Conservation (phyloP, 1,140 invertebrate genomes). For the Telenomus remus region DNA sequence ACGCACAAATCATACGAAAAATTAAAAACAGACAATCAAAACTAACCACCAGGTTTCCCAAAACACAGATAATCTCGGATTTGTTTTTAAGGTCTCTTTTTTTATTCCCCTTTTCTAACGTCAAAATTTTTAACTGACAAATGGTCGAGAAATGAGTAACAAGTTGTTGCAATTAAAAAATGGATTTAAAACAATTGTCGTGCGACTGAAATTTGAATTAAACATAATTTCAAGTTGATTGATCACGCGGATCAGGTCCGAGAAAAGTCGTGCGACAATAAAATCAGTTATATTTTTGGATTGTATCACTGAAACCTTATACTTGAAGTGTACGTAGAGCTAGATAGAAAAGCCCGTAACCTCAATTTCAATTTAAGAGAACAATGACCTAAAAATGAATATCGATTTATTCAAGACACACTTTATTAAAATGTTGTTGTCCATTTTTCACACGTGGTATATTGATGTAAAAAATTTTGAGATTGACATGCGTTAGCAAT, state of each 20-base stretch:
- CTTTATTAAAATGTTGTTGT: slow-evolving; percentile 40
- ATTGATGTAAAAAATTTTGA: too few relatives aligned
- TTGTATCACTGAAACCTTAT: slow-evolving; percentile 46
- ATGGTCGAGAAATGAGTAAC: too few relatives aligned
- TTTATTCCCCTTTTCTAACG: too few relatives aligned
- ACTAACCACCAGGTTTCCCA: not conserved
- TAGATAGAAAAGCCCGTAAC: slow-evolving; percentile 50
- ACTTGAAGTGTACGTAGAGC: slow-evolving; percentile 30
- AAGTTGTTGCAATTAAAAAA: too few relatives aligned
- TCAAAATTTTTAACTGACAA: too few relatives aligned
- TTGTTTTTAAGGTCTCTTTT: too few relatives aligned
- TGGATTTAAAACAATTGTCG: too few relatives aligned
- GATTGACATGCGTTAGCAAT: too few relatives aligned
- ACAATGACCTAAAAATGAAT: slow-evolving; percentile 59
- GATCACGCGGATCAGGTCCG: too few relatives aligned
- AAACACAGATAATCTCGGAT: too few relatives aligned
- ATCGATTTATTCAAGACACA: slow-evolving; percentile 42
- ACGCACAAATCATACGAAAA: slow-evolving; percentile 4
- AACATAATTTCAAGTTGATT: too few relatives aligned
- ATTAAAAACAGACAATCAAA: slow-evolving; percentile 7
- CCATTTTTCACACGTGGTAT: slow-evolving; percentile 2
- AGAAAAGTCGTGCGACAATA: not conserved
- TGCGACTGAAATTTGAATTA: too few relatives aligned
- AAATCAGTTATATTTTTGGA: slow-evolving; percentile 21
- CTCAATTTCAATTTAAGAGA: slow-evolving; percentile 43